Conservation (phyloP, 2,113 vertebrate genomes). For the Campylorhamphus procurvoides region DNA sequence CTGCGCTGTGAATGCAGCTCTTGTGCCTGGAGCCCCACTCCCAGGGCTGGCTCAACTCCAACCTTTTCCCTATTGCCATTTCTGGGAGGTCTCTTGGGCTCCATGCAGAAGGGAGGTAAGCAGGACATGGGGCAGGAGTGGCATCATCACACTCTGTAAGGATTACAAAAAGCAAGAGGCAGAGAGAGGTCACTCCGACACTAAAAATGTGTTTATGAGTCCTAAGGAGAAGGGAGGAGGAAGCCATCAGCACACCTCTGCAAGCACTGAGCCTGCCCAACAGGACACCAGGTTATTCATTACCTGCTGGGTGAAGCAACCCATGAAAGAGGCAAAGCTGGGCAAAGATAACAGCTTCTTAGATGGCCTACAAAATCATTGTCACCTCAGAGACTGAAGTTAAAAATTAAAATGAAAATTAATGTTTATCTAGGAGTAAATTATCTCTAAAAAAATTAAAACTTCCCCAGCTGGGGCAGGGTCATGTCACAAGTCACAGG, state of each 20-base stretch:
- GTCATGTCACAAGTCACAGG: not conserved
- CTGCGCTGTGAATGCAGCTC: not conserved
- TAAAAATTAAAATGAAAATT: slow-evolving; percentile 62
- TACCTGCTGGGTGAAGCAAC: not conserved
- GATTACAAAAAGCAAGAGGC: not conserved
- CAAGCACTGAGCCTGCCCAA: not conserved
- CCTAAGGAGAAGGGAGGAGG: not conserved
- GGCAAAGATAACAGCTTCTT: slow-evolving; percentile 24
- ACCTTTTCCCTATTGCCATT: not conserved
- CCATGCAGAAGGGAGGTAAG: not conserved
- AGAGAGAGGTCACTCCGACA: not conserved
- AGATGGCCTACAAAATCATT: not conserved
- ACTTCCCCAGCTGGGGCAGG: not conserved
- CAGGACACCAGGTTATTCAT: not conserved
- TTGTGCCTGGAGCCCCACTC: not conserved
- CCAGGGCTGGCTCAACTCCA: not conserved
- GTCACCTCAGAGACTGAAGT: not conserved
- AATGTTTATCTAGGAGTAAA: slow-evolving; percentile 31
- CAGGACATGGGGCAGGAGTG: not conserved
- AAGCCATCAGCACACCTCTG: not conserved
- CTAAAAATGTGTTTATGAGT: not conserved
- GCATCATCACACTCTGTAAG: fast-evolving
- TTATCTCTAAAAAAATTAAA: not conserved
- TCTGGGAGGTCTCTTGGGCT: not conserved
- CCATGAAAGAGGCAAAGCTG: not conserved